Percentiles rank a stretch among this genome's conserved stretches.
phyloP scores from a whole-genome alignment of 2,797 vertebrate genomes.

The Todus mexicanus region DNA sequence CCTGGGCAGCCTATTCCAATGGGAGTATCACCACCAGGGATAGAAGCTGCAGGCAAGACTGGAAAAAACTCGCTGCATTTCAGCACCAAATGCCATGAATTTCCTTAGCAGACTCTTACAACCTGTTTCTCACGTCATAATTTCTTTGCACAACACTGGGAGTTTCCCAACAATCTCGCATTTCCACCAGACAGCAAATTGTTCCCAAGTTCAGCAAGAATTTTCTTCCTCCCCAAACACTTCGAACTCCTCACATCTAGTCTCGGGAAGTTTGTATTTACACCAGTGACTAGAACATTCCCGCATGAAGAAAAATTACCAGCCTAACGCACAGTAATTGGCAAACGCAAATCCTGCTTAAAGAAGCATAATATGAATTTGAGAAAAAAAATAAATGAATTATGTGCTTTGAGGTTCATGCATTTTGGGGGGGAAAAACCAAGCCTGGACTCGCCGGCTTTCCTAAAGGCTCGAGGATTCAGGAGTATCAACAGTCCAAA shows the following conservation, averaged over 20 bases:
- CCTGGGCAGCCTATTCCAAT: too few relatives aligned
- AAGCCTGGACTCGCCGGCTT: neutral
- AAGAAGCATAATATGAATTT: neutral
- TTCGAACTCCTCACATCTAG: rapidly evolving
- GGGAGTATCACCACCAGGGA: neutral
- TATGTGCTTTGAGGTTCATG: neutral
- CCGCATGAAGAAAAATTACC: neutral
- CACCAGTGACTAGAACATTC: neutral
- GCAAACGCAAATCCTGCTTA: neutral
- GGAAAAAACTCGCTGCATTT: neutral
- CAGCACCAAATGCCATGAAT: neutral
- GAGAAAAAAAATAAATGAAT: neutral
- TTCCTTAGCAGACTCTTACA: neutral
- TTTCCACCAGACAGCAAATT: neutral
- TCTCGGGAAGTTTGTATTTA: neutral
- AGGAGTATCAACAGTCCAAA: neutral
- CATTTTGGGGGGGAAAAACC: neutral
- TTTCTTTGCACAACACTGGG: neutral
- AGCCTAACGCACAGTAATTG: neutral
- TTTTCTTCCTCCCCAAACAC: neutral
- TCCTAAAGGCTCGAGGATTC: neutral
- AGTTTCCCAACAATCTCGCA: neutral
- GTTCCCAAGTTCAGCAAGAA: neutral
- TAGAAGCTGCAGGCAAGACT: neutral
- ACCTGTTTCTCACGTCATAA: neutral